Evolutionary conservation across 2,888 invertebrate species (phyloP), one percentile per base, ranked within the genome.

Genomic region (Aleiodes testaceus): DNA sequence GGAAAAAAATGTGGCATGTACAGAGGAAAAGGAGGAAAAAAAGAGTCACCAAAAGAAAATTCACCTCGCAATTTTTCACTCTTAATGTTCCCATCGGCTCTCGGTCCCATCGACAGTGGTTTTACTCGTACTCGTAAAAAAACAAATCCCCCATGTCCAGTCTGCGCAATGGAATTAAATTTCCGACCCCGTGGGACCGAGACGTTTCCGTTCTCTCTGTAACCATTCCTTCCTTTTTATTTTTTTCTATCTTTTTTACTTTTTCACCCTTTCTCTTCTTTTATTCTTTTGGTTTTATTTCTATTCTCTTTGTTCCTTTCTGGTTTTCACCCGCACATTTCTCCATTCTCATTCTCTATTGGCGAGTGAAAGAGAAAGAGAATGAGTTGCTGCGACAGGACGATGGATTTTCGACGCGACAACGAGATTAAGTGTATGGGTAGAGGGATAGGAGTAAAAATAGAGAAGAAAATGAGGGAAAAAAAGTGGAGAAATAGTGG

Each of bases 251-350:
- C 16, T 20, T 52, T 12, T 26, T 55, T 30, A 30, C 36, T 55
- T 55, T 55, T 55, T 4, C 30, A 30, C 55, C 30, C 45, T 9
- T 72, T 53, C 67, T 5, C 26, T 26, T 26, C 5, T 26, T 26
- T 26, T 22, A 22, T 22, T 22, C 4, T 65, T 53, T 70, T 70
- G 26, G 22, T 26, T 45, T 11, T 26, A 36, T 53, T 30, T 16
- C 14, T 18, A 30, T 47, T n/a, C 44, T 45, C 26, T 69, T 59
- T 52, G 16, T 55, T 63, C 49, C 53, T 47, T 50, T 42, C 26
- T 18, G 52, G 50, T 69, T 66, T 71, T 68, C 66, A 71, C 63
- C 70, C 50, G 69, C 47, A 59, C 69, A 61, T 52, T 61, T 30
- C 63, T 67, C 63, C 36, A 30, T 47, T 47, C 72, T 66, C 63